These are phyloP conservation scores for Ladona fulva DNA, from an alignment of 1,140 invertebrate species.

Conservation along the genomic window DNA sequence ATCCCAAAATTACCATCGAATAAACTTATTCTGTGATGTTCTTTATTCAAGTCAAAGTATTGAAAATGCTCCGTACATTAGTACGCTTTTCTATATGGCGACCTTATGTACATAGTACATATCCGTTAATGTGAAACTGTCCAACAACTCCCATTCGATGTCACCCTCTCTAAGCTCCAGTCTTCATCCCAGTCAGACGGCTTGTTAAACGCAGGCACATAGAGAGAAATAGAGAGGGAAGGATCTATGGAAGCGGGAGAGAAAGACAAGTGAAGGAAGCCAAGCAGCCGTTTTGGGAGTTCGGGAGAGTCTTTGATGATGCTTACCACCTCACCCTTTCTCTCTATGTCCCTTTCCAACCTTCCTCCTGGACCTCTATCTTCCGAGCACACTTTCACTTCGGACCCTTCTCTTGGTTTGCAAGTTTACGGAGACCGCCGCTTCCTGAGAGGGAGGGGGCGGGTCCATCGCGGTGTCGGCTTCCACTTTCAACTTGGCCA, in stretches of 20 bases:
- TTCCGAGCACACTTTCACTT: not conserved
- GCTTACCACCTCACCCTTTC: not conserved
- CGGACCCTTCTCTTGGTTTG: not conserved
- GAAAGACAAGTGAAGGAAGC: not conserved
- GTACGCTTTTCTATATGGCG: too few relatives aligned
- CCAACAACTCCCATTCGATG: too few relatives aligned
- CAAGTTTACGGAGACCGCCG: not conserved
- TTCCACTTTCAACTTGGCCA: conserved; percentile 4
- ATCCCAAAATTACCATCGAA: too few relatives aligned
- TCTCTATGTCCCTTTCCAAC: not conserved
- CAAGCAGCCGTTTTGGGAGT: not conserved
- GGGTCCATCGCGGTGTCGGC: not conserved
- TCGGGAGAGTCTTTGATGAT: not conserved
- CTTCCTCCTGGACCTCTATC: not conserved
- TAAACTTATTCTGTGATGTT: too few relatives aligned
- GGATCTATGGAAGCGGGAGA: not conserved
- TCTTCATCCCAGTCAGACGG: too few relatives aligned
- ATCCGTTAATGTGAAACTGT: too few relatives aligned
- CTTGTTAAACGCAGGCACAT: not conserved
- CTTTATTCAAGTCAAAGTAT: too few relatives aligned
- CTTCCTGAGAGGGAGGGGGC: not conserved
- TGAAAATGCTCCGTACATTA: too few relatives aligned
- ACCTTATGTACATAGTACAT: too few relatives aligned
- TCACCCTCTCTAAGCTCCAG: too few relatives aligned
- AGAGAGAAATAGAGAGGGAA: not conserved